Percentiles rank a stretch among this genome's conserved stretches.
Conservation (phyloP, 2,113 vertebrate species). For the Canis aureus region DNA sequence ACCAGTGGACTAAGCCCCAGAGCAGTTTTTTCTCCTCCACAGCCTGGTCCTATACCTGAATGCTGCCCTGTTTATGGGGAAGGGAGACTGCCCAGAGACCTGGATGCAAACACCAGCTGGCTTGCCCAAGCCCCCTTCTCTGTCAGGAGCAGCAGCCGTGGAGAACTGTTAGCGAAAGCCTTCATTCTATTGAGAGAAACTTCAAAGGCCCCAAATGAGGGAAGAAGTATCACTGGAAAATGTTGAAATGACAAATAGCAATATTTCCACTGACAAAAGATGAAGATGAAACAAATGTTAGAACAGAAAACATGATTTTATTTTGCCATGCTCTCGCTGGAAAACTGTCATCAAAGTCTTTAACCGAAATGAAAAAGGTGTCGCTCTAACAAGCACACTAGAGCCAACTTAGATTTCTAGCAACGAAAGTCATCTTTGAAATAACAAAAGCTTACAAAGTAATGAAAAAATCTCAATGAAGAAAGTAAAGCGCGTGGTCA, state of each 20-base stretch:
- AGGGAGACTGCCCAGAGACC: neutral
- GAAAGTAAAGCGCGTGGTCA: neutral
- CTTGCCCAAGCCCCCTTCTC: neutral
- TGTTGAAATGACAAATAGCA: conserved; percentile 63
- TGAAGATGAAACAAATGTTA: conserved; percentile 69
- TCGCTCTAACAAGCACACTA: conserved; percentile 42
- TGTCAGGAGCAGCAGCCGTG: neutral
- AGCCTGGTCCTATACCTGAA: neutral
- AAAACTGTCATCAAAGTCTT: conserved; percentile 68
- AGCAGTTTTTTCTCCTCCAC: neutral
- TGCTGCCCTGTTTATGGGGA: neutral
- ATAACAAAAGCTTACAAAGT: conserved; percentile 63
- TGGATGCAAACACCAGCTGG: neutral
- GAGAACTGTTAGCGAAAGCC: conserved; percentile 39
- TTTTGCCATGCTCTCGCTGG: conserved; percentile 59
- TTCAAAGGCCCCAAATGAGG: conserved; percentile 64
- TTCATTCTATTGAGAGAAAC: conserved; percentile 53
- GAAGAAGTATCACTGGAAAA: conserved; percentile 44
- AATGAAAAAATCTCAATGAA: conserved; percentile 46
- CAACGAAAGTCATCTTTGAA: conserved; percentile 65
- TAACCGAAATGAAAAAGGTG: conserved; percentile 63
- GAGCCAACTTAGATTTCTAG: conserved; percentile 62
- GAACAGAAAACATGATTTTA: conserved; percentile 67
- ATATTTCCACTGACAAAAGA: conserved; percentile 69
- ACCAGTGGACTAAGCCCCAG: accelerated